Conservation (phyloP, 2,888 invertebrate genomes). For the Brachycybe producta region DNA sequence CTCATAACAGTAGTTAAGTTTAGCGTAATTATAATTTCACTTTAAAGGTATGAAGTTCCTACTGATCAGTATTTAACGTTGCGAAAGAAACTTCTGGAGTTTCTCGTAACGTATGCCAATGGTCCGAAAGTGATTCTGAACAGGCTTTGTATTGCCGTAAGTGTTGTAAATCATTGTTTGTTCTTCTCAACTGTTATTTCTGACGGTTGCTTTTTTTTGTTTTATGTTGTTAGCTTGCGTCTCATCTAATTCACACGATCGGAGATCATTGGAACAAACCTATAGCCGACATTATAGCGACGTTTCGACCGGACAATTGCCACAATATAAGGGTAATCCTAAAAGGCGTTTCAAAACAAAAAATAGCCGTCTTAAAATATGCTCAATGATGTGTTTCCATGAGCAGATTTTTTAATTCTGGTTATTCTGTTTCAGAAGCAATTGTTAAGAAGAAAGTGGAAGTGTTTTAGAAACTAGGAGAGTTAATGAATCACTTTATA, state of each 20-base stretch:
- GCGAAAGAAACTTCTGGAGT: constrained; percentile 61
- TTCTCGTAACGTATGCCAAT: constrained; percentile 58
- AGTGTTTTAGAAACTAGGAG: too few species aligned
- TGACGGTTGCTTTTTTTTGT: background rate
- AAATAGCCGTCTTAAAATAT: too few species aligned
- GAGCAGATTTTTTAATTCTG: too few species aligned
- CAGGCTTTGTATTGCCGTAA: constrained; percentile 74
- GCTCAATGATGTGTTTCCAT: too few species aligned
- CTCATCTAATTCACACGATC: constrained; percentile 59
- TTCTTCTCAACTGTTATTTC: constrained; percentile 4
- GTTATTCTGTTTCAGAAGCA: too few species aligned
- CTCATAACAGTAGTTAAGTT: too few species aligned
- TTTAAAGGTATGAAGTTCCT: constrained; percentile 69
- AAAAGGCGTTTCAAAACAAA: too few species aligned
- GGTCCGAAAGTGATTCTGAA: constrained; percentile 76
- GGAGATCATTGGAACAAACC: constrained; percentile 48
- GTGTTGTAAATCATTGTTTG: constrained; percentile 29
- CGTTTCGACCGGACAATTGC: constrained; percentile 43
- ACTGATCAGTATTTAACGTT: constrained; percentile 60
- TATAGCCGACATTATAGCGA: constrained; percentile 58
- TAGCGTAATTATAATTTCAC: too few species aligned
- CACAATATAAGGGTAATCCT: constrained; percentile 44
- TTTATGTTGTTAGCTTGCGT: constrained; percentile 53
- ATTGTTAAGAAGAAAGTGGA: too few species aligned
- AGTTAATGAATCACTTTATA: too few species aligned